Percentiles rank a stretch among this genome's conserved stretches.
Conservation (phyloP, 2,113 vertebrate genomes). For the Zosterops lateralis region DNA sequence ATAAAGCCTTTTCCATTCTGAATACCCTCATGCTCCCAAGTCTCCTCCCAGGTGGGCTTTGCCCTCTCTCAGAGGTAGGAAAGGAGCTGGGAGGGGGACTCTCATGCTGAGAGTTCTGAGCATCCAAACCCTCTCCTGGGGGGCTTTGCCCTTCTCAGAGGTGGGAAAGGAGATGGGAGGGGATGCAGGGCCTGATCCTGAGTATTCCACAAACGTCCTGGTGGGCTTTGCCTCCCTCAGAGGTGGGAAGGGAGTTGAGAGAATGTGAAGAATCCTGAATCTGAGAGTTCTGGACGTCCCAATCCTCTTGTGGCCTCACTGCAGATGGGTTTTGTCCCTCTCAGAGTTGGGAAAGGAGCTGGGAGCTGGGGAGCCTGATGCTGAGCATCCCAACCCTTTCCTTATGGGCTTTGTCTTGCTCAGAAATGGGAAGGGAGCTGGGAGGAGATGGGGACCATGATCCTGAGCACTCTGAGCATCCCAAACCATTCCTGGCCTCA, state of each 20-base stretch:
- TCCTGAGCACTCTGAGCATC: no score
- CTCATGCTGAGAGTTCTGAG: background rate
- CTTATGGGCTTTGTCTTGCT: no score
- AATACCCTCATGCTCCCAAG: accelerated
- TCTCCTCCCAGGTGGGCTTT: accelerated
- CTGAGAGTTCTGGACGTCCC: background rate
- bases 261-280: background rate
- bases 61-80: background rate
- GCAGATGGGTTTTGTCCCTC: accelerated
- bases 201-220: background rate
- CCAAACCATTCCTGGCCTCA: no score
- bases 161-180: background rate
- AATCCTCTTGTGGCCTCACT: background rate
- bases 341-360: accelerated
- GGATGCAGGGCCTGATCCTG: background rate
- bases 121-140: background rate
- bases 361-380: background rate
- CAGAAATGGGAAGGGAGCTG: no score
- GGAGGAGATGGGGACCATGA: no score
- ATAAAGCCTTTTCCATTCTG: background rate
- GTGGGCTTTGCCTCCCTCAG: background rate
- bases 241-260: background rate
- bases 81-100: background rate
- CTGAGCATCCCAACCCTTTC: background rate
- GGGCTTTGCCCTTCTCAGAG: background rate